These are phyloP conservation scores for Papilio gigon DNA, from an alignment of 2,888 invertebrate species.

Conservation along the genomic window DNA sequence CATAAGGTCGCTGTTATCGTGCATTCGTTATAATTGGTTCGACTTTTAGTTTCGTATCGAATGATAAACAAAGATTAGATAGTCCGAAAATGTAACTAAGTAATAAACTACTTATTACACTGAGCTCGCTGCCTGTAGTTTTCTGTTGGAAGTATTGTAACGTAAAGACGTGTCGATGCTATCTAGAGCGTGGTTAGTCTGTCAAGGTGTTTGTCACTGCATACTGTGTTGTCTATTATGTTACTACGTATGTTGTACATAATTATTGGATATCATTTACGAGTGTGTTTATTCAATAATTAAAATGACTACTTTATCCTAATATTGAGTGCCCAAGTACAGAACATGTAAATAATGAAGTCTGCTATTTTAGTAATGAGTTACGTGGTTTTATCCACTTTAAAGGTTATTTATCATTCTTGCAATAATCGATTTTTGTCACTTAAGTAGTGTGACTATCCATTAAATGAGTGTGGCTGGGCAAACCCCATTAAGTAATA, in stretches of 20 bases:
- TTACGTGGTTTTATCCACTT: no score
- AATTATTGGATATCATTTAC: no score
- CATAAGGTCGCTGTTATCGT: constrained; percentile 15
- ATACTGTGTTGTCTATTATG: background rate
- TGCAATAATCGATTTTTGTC: no score
- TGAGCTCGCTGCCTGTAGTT: background rate
- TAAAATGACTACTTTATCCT: no score
- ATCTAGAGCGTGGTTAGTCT: constrained; percentile 16
- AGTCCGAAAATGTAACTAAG: constrained; percentile 4
- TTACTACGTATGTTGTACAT: background rate
- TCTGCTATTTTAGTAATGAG: no score
- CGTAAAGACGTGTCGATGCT: background rate
- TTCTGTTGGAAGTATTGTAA: background rate
- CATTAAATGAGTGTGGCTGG: no score
- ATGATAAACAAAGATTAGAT: constrained; percentile 22
- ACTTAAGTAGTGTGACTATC: no score
- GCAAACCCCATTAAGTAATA: no score
- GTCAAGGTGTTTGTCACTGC: constrained; percentile 10
- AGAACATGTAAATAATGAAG: no score
- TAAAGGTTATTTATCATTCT: no score
- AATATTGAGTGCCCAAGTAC: no score
- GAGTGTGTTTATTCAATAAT: no score
- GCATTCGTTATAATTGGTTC: constrained; percentile 22
- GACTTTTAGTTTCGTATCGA: constrained; percentile 21
- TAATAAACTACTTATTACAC: constrained; percentile 4